phyloP scores from a whole-genome alignment of 2,797 vertebrate genomes.

The Sebastes dallii region DNA sequence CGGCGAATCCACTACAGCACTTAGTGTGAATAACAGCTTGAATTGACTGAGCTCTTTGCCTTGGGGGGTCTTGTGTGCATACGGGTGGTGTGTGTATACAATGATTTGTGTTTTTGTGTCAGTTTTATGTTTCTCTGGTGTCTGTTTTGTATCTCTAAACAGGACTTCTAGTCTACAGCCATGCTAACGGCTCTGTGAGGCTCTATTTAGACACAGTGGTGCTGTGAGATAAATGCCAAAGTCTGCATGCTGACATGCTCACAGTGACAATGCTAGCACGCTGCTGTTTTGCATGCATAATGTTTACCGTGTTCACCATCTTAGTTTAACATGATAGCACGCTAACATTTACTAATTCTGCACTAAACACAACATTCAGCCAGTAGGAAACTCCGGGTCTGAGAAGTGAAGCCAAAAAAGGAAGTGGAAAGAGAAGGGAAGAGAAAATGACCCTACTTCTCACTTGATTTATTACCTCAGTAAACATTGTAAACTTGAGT shows the following conservation, averaged over 20 bases:
- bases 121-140: background rate
- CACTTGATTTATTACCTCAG: too few relatives aligned
- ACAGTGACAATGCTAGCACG: background rate
- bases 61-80: background rate
- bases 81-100: background rate
- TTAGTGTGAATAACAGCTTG: constrained; percentile 58
- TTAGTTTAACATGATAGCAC: background rate
- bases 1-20: constrained; percentile 31
- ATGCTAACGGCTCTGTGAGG: background rate
- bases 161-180: background rate
- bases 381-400: too few relatives aligned
- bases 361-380: background rate
- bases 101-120: constrained; percentile 6
- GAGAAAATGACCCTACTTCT: too few relatives aligned
- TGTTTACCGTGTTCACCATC: background rate
- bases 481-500: too few relatives aligned
- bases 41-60: constrained; percentile 55
- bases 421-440: too few relatives aligned
- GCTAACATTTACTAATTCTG: background rate
- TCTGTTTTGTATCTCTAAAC: background rate
- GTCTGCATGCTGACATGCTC: background rate
- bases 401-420: too few relatives aligned
- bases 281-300: background rate
- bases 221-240: background rate
- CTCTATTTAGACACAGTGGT: background rate